phyloP scores from a whole-genome alignment of 1,140 invertebrate species.

The Panagrolaimus sp. region DNA sequence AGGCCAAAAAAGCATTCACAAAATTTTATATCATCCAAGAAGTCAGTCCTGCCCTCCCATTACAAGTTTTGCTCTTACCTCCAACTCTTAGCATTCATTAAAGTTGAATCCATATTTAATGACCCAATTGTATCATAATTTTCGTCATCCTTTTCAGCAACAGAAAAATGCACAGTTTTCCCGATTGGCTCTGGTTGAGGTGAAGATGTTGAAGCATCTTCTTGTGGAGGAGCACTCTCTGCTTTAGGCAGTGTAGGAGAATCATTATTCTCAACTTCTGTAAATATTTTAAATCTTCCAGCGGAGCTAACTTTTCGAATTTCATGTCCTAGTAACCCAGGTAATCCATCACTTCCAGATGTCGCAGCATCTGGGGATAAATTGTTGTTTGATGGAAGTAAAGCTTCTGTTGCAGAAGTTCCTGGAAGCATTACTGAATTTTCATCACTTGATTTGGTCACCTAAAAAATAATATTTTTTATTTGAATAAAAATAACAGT shows the following conservation, averaged over 20 bases:
- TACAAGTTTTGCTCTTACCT: constrained; percentile 24
- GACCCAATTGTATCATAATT: constrained; percentile 1
- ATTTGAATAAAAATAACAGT: not conserved
- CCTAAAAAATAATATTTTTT: not conserved
- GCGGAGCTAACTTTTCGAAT: not conserved
- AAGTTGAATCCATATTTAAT: constrained; percentile 37
- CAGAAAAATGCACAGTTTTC: constrained; percentile 32
- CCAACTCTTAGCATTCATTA: constrained; percentile 44
- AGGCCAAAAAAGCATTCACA: too few relatives aligned
- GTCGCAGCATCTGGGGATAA: not conserved
- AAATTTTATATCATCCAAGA: too few relatives aligned
- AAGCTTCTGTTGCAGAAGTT: not conserved
- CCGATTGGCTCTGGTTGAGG: too few relatives aligned
- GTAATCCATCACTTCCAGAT: not conserved
- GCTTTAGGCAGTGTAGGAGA: not conserved
- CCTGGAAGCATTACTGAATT: too few relatives aligned
- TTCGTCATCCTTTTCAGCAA: constrained; percentile 26
- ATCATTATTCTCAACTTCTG: not conserved
- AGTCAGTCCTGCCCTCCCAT: too few relatives aligned
- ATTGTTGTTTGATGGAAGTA: too few relatives aligned
- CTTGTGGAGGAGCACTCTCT: not conserved
- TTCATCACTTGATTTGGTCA: constrained; percentile 5
- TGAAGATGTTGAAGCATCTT: not conserved
- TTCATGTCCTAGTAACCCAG: too few relatives aligned
- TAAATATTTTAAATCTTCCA: constrained; percentile 15